These are phyloP conservation scores for Syrrhaptes paradoxus DNA, from an alignment of 2,113 vertebrate genomes.

Conservation along the genomic window DNA sequence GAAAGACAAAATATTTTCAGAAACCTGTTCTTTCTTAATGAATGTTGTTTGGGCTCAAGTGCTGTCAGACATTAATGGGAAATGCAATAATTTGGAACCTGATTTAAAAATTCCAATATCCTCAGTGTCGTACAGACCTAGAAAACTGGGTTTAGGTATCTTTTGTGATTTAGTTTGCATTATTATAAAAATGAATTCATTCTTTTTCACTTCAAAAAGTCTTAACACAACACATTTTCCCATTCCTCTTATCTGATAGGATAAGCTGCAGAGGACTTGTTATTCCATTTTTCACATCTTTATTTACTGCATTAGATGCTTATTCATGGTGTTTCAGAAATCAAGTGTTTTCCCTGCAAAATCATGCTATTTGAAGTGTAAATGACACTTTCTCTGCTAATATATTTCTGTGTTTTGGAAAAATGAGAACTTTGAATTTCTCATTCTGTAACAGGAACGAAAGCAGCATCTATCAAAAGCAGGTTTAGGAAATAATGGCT, in stretches of 20 bases:
- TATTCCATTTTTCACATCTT: background rate
- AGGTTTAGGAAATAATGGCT: constrained; percentile 60
- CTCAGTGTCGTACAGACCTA: background rate
- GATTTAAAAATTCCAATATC: background rate
- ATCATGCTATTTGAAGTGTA: background rate
- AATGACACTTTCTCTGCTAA: background rate
- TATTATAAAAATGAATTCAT: background rate
- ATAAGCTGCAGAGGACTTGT: background rate
- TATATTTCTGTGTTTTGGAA: background rate
- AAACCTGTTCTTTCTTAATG: background rate
- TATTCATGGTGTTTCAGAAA: background rate
- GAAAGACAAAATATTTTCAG: background rate
- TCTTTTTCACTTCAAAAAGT: background rate
- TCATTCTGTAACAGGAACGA: constrained; percentile 42
- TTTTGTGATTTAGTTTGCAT: background rate
- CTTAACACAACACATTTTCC: background rate
- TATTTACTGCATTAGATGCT: background rate
- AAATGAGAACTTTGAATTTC: background rate
- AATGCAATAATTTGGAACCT: background rate
- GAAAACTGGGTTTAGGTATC: background rate
- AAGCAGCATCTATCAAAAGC: constrained; percentile 28
- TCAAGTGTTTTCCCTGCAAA: background rate
- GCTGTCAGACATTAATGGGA: background rate
- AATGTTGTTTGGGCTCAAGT: background rate
- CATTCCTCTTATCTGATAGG: background rate